These are phyloP conservation scores for Dryobates pubescens DNA, from an alignment of 2,797 vertebrate species.

Conservation along the genomic window DNA sequence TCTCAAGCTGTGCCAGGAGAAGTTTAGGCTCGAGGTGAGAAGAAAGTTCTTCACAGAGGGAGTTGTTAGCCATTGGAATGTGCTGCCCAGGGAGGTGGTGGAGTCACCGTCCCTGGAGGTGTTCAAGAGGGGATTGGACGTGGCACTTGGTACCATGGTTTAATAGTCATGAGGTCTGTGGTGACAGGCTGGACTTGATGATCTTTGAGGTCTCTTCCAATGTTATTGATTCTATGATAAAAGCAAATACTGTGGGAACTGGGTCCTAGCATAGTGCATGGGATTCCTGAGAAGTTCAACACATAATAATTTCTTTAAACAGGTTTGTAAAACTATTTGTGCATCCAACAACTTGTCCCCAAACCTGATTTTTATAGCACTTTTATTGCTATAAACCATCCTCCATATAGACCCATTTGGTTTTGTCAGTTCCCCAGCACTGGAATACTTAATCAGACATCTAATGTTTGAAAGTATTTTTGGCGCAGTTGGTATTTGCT, in stretches of 20 bases:
- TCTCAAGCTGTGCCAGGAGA: too few relatives aligned
- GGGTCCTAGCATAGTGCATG: accelerated
- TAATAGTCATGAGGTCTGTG: too few relatives aligned
- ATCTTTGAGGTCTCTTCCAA: too few relatives aligned
- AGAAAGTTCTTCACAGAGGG: too few relatives aligned
- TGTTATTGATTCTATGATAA: too few relatives aligned
- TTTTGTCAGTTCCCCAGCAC: neutral
- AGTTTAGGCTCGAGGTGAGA: too few relatives aligned
- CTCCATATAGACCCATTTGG: neutral
- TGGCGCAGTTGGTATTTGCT: constrained; percentile 3
- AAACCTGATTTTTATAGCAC: neutral
- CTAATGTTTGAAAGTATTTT: neutral
- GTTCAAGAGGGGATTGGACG: too few relatives aligned
- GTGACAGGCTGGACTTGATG: too few relatives aligned
- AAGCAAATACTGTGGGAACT: neutral
- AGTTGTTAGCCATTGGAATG: too few relatives aligned
- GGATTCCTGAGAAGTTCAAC: neutral
- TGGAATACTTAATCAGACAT: neutral
- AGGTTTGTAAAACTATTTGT: neutral
- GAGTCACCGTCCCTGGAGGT: too few relatives aligned
- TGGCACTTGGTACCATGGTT: too few relatives aligned
- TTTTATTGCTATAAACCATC: neutral
- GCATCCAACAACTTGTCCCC: neutral
- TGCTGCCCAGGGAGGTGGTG: too few relatives aligned
- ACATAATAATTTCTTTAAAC: neutral